These are phyloP conservation scores for Homarus gammarus DNA, from an alignment of 2,888 invertebrate genomes.

Conservation along the genomic window DNA sequence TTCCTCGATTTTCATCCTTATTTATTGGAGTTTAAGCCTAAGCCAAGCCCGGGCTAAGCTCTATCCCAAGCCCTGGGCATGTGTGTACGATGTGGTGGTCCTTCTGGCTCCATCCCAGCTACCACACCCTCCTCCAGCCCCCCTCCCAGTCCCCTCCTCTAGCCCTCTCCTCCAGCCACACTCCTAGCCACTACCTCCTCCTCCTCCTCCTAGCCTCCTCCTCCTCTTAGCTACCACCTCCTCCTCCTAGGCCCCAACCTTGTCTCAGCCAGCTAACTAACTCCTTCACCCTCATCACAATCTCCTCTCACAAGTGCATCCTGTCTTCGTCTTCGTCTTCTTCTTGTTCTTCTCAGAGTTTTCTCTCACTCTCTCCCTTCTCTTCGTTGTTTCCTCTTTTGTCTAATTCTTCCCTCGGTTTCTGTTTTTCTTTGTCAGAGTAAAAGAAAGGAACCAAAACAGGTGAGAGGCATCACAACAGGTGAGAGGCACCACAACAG, in stretches of 20 bases:
- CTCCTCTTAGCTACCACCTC: background rate
- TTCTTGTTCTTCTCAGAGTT: too few species aligned
- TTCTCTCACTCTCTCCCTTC: constrained; percentile 10
- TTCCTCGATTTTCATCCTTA: constrained; percentile 65
- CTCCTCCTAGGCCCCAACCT: too few species aligned
- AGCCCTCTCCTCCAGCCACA: background rate
- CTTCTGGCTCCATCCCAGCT: background rate
- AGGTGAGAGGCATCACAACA: too few species aligned
- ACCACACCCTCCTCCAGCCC: background rate
- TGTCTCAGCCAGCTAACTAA: too few species aligned
- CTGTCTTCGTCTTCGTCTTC: background rate
- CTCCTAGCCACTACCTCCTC: too few species aligned
- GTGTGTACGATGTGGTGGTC: constrained; percentile 24
- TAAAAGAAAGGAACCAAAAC: too few species aligned
- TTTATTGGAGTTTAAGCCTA: constrained; percentile 64
- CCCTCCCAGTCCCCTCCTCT: background rate
- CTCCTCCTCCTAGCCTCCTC: background rate
- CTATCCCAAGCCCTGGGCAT: constrained; percentile 33
- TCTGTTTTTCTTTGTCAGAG: too few species aligned
- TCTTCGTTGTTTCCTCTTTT: background rate
- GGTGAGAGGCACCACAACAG: too few species aligned
- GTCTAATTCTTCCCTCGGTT: background rate
- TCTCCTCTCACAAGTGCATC: background rate
- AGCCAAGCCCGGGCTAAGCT: constrained; percentile 60
- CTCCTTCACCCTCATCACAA: background rate